Evolutionary conservation across 2,113 vertebrate species (phyloP), one percentile per base, ranked within the genome.

Genomic region (Syngnathoides biaculeatus): DNA sequence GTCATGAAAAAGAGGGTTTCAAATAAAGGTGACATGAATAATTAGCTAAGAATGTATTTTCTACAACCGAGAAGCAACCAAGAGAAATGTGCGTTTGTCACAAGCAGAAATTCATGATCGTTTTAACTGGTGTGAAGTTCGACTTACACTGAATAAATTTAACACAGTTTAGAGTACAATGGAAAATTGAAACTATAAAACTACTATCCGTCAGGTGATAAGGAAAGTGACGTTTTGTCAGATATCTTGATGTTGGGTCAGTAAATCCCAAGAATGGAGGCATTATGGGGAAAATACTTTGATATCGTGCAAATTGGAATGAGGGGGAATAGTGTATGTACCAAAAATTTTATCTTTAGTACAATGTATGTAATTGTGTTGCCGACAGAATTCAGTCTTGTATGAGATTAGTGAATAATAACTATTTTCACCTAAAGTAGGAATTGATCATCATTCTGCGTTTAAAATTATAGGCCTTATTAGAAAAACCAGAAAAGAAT

Each of bases 1-100:
- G 72, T 90, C 81, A 76, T 83, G 73, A 86, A 82, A n/a, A n/a
- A 78, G 66, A 63, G 85, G 70, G 67, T 75, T 82, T 71, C 80
- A 73, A 87, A 76, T 66, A 72, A 79, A 58, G 67, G 64, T 59
- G 35, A 45, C 62, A 68, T 68, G 10, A 64, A 62, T 67, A 57
- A 79, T 68, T 14, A 67, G 43, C 42, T n/a, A 47, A 20, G 57
- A 26, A 17, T 57, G 50, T 24, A 22, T 24, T 27, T 35, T 22
- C 65, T 17, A 24, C 69, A 66, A 65, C n/a, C 58, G 55, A 9
- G 20, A 10, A 42, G 55, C 26, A 45, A 47, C 43, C n/a, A 8
- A 63, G 30, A 40, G 14, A 63, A 39, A 43, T 15, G 19, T 42
- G 15, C 5, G 14, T 42, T 68, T 57, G 22, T 64, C 60, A 63